Conservation (phyloP, 2,113 vertebrate species). For the Hemichromis elongatus region DNA sequence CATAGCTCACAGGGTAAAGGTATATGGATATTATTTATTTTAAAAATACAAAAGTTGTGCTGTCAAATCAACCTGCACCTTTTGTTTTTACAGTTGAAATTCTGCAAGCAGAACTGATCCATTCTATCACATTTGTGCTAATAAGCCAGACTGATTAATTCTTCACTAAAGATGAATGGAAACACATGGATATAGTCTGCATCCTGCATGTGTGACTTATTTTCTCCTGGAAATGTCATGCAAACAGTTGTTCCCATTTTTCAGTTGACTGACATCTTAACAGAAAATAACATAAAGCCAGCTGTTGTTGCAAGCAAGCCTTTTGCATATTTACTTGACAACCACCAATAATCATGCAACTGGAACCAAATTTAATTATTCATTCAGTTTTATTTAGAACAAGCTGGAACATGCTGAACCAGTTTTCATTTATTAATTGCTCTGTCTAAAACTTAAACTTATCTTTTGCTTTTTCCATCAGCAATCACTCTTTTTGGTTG, state of each 20-base stretch:
- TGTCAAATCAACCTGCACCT: not conserved
- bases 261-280: not conserved
- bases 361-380: slow-evolving; percentile 21
- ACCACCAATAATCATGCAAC: not conserved
- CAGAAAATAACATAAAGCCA: not conserved
- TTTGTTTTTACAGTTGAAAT: not conserved
- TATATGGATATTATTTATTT: not conserved
- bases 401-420: not conserved
- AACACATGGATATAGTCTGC: not conserved
- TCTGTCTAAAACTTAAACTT: not conserved
- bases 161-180: not conserved
- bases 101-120: not conserved
- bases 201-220: not conserved
- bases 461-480: not conserved
- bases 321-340: not conserved
- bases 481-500: not conserved
- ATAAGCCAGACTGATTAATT: not conserved
- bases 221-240: not conserved
- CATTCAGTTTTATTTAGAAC: slow-evolving; percentile 19
- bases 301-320: not conserved
- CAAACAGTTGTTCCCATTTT: not conserved
- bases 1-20: not conserved
- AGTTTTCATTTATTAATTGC: not conserved
- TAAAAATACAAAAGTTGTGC: not conserved
- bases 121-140: not conserved